Evolutionary conservation across 2,113 vertebrate genomes (phyloP).

Genomic region (Vimba vimba): DNA sequence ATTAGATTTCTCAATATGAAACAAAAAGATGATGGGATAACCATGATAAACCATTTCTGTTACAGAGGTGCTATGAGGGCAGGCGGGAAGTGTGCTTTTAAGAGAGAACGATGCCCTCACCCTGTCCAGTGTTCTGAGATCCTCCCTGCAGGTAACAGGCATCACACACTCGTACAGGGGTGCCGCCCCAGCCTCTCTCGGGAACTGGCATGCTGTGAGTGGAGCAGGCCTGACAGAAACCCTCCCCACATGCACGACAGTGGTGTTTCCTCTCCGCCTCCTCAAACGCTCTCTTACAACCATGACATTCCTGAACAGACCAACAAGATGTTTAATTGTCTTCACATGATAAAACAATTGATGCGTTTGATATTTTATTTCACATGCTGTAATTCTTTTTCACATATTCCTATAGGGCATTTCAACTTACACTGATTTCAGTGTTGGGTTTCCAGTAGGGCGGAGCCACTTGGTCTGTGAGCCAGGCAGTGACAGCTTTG

Average conservation of each 20-base stretch:
- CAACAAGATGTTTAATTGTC: neutral
- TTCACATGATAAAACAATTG: neutral
- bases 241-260: conserved; percentile 81
- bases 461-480: conserved; percentile 83
- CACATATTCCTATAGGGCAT: neutral
- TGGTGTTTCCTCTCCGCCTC: conserved; percentile 82
- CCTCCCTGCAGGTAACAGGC: conserved; percentile 74
- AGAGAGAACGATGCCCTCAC: conserved; percentile 54
- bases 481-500: conserved; percentile 77
- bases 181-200: conserved; percentile 79
- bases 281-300: conserved; percentile 74
- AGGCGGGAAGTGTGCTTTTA: conserved; percentile 66
- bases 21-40: neutral
- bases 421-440: conserved; percentile 76
- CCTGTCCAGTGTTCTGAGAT: conserved; percentile 59
- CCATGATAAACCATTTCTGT: neutral
- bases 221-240: conserved; percentile 83
- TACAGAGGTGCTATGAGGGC: conserved; percentile 79
- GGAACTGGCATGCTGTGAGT: conserved; percentile 79
- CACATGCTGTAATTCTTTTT: neutral
- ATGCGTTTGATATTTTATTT: neutral
- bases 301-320: conserved; percentile 72
- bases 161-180: conserved; percentile 79
- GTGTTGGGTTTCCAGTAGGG: conserved; percentile 82
- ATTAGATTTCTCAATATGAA: neutral